phyloP scores from a whole-genome alignment of 2,888 invertebrate species.

The Empis stercorea region DNA sequence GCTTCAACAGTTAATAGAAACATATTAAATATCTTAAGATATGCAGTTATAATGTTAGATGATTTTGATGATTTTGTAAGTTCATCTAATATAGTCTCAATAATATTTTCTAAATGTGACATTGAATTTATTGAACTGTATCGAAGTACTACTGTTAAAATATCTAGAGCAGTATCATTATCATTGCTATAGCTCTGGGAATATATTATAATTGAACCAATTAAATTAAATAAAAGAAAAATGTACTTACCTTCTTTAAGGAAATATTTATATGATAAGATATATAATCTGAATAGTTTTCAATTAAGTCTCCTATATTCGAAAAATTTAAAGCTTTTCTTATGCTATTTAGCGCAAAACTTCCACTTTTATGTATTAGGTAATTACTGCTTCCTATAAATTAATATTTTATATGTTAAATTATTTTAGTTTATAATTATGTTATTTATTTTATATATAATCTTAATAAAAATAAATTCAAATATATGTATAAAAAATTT shows the following conservation, averaged over 20 bases:
- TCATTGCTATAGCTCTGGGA: conserved; percentile 17
- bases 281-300: conserved; percentile 58
- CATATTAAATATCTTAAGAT: conserved; percentile 56
- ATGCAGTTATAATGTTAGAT: conserved; percentile 46
- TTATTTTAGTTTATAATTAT: neutral
- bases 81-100: conserved; percentile 46
- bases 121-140: conserved; percentile 52
- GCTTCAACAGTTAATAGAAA: conserved; percentile 48
- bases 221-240: too few relatives aligned
- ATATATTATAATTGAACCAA: neutral
- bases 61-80: conserved; percentile 38
- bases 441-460: too few relatives aligned
- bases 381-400: conserved; percentile 49
- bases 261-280: conserved; percentile 53
- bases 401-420: neutral
- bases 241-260: conserved; percentile 48
- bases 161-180: conserved; percentile 54
- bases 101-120: conserved; percentile 52
- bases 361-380: conserved; percentile 47
- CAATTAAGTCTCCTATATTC: conserved; percentile 47
- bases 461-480: too few relatives aligned
- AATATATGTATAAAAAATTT: too few relatives aligned
- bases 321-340: conserved; percentile 43
- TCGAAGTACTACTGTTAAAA: conserved; percentile 57
- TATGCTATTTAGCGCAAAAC: conserved; percentile 44